These are phyloP conservation scores for Petroica traversi DNA, from an alignment of 2,113 vertebrate species.

Conservation along the genomic window DNA sequence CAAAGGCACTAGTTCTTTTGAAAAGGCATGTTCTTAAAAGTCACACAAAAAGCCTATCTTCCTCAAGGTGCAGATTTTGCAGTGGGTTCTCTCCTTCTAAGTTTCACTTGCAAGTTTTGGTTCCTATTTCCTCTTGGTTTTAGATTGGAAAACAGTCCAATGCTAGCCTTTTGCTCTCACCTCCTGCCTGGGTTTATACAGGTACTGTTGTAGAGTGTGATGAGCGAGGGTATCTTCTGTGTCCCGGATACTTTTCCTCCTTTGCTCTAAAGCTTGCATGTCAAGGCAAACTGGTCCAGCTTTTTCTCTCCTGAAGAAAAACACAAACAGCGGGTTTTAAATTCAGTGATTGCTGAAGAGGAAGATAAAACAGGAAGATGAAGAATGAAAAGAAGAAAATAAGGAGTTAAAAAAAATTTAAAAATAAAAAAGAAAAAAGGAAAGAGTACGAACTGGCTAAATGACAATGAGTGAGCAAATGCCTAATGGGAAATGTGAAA, in stretches of 20 bases:
- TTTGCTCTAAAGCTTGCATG: conserved; percentile 85
- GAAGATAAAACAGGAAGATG: not conserved
- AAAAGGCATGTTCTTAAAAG: not conserved
- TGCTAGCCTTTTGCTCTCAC: conserved; percentile 59
- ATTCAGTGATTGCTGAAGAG: not conserved
- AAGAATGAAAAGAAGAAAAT: not conserved
- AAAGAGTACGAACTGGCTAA: not conserved
- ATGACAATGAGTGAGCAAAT: not conserved
- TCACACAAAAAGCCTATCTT: not conserved
- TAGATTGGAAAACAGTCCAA: not conserved
- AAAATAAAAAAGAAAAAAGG: not conserved
- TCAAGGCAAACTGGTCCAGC: conserved; percentile 88
- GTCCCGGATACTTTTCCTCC: conserved; percentile 78
- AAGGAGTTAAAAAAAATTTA: not conserved
- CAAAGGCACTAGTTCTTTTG: not conserved
- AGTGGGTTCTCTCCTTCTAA: not conserved
- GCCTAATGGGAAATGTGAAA: not conserved
- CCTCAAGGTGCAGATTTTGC: not conserved
- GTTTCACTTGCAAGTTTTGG: not conserved
- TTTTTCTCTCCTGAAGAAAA: conserved; percentile 76
- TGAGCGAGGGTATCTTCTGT: conserved; percentile 84
- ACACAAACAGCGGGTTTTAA: not conserved
- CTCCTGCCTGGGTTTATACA: conserved; percentile 92
- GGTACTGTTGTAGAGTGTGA: conserved; percentile 90
- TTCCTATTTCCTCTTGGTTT: not conserved